Percentiles rank a stretch among this genome's conserved stretches.
phyloP scores from a whole-genome alignment of 2,797 vertebrate genomes.

The Pyrocephalus nanus region DNA sequence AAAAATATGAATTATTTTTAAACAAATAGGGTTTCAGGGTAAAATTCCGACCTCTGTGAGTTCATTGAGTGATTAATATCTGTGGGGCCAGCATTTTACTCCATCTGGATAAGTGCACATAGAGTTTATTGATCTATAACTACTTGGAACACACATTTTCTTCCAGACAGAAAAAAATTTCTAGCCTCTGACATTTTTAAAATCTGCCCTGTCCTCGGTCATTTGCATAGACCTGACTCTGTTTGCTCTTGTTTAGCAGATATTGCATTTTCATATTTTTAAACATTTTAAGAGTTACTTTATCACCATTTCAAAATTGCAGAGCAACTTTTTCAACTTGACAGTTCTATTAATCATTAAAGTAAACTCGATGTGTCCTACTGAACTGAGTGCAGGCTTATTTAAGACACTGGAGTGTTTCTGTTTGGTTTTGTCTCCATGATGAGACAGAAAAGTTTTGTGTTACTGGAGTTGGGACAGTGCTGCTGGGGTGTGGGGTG shows the following conservation, averaged over 20 bases:
- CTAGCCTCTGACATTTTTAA: neutral
- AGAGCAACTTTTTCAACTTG: neutral
- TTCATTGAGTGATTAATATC: neutral
- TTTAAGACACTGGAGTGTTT: neutral
- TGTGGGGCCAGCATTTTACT: neutral
- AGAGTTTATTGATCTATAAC: neutral
- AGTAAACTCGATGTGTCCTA: neutral
- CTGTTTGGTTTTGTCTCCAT: neutral
- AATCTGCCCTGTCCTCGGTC: neutral
- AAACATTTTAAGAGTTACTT: neutral
- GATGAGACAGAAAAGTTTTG: neutral
- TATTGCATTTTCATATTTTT: neutral
- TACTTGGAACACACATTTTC: neutral
- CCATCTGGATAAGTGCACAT: neutral
- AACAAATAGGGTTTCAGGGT: neutral
- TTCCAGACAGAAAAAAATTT: neutral
- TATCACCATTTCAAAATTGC: neutral
- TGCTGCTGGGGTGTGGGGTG: accelerated
- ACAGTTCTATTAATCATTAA: neutral
- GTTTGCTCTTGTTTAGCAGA: neutral
- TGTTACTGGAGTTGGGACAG: neutral
- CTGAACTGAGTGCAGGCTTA: neutral
- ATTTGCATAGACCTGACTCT: neutral
- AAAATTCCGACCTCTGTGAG: neutral
- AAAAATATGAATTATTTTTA: conserved; percentile 6